Evolutionary conservation across 2,888 invertebrate genomes (phyloP), one percentile per base, ranked within the genome.

Genomic region (Uropetala carovei): DNA sequence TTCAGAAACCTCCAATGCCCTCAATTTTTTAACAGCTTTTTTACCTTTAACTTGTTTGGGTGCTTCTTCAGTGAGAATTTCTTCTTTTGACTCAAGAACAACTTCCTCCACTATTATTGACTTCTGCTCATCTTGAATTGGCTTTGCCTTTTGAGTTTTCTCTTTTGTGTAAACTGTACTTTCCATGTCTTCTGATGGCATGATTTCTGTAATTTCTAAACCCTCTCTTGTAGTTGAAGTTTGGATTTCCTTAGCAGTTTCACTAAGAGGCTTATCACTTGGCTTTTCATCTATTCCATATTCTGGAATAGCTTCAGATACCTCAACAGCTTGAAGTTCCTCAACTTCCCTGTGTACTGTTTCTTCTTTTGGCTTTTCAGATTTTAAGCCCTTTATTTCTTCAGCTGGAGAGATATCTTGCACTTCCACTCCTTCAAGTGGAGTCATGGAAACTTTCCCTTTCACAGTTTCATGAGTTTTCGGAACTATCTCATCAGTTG

Each of bases 331-430:
- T 68, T 43, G 60, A 56, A 64, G 64, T 43, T 64, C 89, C n/a
- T 89, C 64, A 22, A 89, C 27, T 89, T 27, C 43, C 16, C 64
- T 30, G 1, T 14, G 43, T 30, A 89, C 89, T n/a, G n/a, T 89
- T 64, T 64, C 89, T 89, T 64, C 89, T 64, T 64, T 64, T 43
- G 56, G 43, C 10, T 68, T 60, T 43, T 89, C 89, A 64, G 89
- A 11, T 68, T 89, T 68, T 18, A 64, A 64, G 43, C 60, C 10
- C 18, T n/a, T 68, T 18, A n/a, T 58, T 14, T 83, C 92, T 91
- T 92, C 89, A 56, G 82, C 56, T 64, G 13, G 81, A 82, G 57
- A 58, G 43, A 89, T 22, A n/a, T 92, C 92, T 27, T 89, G 83
- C 14, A 89, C 22, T 18, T 82, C 59, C 18, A 91, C 22, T 14